Evolutionary conservation across 2,888 invertebrate species (phyloP).

Genomic region (Drosophila dives): DNA sequence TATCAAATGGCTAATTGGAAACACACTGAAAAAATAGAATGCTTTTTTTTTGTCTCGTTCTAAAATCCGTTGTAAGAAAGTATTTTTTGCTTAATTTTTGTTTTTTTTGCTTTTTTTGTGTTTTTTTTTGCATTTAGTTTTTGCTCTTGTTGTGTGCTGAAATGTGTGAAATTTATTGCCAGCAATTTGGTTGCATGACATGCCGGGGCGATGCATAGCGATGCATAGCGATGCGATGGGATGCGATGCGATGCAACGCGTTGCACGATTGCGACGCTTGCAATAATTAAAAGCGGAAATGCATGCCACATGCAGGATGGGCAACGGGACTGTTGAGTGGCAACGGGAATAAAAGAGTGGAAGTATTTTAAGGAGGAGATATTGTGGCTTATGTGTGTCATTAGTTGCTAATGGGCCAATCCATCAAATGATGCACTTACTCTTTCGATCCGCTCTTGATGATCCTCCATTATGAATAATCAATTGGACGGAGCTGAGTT

Average conservation of each 20-base stretch:
- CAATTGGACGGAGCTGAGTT: slow-evolving; percentile 42
- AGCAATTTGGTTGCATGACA: slow-evolving; percentile 81
- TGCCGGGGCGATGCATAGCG: slow-evolving; percentile 45
- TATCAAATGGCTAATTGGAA: background rate
- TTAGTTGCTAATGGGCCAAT: slow-evolving; percentile 66
- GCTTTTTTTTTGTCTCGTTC: background rate
- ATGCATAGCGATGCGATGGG: slow-evolving; percentile 18
- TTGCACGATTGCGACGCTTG: slow-evolving; percentile 58
- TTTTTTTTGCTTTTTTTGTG: background rate
- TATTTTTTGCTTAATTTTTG: slow-evolving; percentile 34
- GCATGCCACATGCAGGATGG: slow-evolving; percentile 42
- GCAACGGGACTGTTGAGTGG: background rate
- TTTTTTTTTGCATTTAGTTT: background rate
- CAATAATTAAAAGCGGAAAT: slow-evolving; percentile 82
- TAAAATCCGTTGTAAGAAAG: slow-evolving; percentile 16
- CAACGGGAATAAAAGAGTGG: background rate
- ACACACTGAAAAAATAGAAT: background rate
- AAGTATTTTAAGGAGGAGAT: background rate
- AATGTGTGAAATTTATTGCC: slow-evolving; percentile 77
- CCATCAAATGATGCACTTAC: slow-evolving; percentile 59
- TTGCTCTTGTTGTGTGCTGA: slow-evolving; percentile 35
- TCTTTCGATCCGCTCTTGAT: slow-evolving; percentile 25
- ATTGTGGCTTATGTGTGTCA: slow-evolving; percentile 44
- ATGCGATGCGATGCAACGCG: slow-evolving; percentile 21
- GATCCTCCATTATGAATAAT: slow-evolving; percentile 37